A percentile compares a stretch with the other conserved stretches of the same genome.
phyloP scores from a whole-genome alignment of 2,888 invertebrate genomes.

The Salticus scenicus region DNA sequence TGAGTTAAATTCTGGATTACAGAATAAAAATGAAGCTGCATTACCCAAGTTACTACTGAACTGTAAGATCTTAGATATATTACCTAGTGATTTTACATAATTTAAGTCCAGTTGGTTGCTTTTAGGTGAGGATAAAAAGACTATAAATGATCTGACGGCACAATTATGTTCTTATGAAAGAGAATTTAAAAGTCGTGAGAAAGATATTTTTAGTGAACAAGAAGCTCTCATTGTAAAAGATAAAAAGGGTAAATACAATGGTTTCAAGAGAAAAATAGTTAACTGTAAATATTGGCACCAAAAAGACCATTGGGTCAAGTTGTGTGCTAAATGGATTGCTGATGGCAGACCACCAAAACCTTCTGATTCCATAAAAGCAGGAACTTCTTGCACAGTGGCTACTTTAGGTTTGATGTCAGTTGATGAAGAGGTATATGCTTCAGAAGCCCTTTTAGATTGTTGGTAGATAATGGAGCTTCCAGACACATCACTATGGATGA shows the following conservation, averaged over 20 bases:
- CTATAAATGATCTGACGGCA: constrained; percentile 26
- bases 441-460: constrained; percentile 19
- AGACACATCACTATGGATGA: constrained; percentile 15
- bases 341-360: constrained; percentile 33
- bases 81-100: constrained; percentile 11
- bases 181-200: constrained; percentile 14
- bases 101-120: constrained; percentile 29
- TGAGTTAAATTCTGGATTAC: constrained; percentile 26
- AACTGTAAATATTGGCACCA: constrained; percentile 50
- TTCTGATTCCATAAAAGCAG: neutral
- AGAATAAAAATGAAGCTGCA: neutral
- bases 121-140: constrained; percentile 38
- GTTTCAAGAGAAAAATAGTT: neutral
- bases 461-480: constrained; percentile 41
- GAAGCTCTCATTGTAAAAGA: neutral
- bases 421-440: neutral
- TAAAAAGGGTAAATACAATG: neutral
- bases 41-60: neutral
- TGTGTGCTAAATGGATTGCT: constrained; percentile 29
- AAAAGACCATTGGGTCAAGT: constrained; percentile 27
- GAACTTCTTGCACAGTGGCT: too few species aligned
- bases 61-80: constrained; percentile 32
- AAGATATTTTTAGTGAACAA: neutral
- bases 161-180: constrained; percentile 33
- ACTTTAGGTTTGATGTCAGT: neutral